phyloP scores from a whole-genome alignment of 2,888 invertebrate species.

The Tachina grossa region DNA sequence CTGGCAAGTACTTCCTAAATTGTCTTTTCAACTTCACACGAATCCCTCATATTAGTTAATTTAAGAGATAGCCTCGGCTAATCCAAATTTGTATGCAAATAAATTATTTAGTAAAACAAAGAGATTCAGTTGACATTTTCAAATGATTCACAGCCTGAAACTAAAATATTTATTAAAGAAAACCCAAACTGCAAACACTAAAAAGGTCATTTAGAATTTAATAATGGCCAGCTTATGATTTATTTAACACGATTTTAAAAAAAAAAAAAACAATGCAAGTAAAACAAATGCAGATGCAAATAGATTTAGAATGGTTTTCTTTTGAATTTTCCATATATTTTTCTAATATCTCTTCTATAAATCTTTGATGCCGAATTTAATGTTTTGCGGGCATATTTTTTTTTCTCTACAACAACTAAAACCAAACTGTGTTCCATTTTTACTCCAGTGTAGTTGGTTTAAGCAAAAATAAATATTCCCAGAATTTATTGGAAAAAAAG shows the following conservation, averaged over 20 bases:
- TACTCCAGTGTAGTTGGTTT: neutral
- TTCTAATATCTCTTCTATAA: conserved; percentile 14
- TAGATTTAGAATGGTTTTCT: conserved; percentile 4
- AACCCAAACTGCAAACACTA: neutral
- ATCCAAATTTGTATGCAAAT: no score
- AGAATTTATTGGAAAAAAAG: neutral
- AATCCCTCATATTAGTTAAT: no score
- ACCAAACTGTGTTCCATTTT: neutral
- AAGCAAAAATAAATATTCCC: neutral
- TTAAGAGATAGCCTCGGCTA: no score
- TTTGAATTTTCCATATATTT: neutral
- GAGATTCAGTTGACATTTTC: neutral
- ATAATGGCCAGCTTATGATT: conserved; percentile 51
- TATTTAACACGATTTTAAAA: conserved; percentile 14
- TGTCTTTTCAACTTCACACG: no score
- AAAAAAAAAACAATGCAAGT: neutral
- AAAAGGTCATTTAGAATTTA: conserved; percentile 20
- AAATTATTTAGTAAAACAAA: neutral
- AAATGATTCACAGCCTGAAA: neutral
- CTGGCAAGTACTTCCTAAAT: no score
- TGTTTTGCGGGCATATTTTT: neutral
- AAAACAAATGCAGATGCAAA: conserved; percentile 6
- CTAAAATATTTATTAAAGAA: neutral
- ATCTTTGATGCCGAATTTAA: conserved; percentile 17
- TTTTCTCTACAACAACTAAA: neutral